Percentiles rank a stretch among this genome's conserved stretches.
phyloP scores from a whole-genome alignment of 2,797 vertebrate species.

The Gymnocypris eckloni region DNA sequence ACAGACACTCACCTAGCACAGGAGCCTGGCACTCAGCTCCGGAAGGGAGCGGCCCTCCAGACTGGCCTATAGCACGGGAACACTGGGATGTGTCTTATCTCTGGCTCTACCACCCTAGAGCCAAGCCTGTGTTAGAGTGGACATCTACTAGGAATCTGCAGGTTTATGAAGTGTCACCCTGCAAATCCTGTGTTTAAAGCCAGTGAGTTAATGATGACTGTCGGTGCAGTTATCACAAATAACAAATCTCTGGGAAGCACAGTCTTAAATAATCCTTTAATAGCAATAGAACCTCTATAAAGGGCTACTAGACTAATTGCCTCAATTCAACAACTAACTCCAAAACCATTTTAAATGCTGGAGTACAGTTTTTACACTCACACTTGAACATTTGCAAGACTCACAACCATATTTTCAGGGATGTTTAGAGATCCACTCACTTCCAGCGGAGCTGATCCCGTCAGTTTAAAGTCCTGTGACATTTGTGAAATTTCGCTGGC shows the following conservation, averaged over 20 bases:
- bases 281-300: not conserved
- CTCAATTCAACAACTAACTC: conserved; percentile 7
- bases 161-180: conserved; percentile 61
- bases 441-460: not conserved
- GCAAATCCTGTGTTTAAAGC: conserved; percentile 60
- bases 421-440: not conserved
- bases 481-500: not conserved
- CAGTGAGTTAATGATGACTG: conserved; percentile 49
- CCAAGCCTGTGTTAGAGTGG: not conserved
- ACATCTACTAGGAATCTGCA: conserved; percentile 45
- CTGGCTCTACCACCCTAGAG: not conserved
- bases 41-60: conserved; percentile 20
- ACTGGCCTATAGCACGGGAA: not conserved
- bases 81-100: conserved; percentile 16
- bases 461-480: not conserved
- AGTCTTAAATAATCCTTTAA: not conserved
- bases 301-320: conserved; percentile 18
- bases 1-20: conserved; percentile 50
- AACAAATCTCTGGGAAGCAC: conserved; percentile 42
- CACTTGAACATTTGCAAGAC: not conserved
- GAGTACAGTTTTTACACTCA: not conserved
- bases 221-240: conserved; percentile 56
- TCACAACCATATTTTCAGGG: not conserved
- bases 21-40: conserved; percentile 1
- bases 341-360: conserved; percentile 14